Conservation (phyloP, 2,113 vertebrate species). For the Pardalotus punctatus region DNA sequence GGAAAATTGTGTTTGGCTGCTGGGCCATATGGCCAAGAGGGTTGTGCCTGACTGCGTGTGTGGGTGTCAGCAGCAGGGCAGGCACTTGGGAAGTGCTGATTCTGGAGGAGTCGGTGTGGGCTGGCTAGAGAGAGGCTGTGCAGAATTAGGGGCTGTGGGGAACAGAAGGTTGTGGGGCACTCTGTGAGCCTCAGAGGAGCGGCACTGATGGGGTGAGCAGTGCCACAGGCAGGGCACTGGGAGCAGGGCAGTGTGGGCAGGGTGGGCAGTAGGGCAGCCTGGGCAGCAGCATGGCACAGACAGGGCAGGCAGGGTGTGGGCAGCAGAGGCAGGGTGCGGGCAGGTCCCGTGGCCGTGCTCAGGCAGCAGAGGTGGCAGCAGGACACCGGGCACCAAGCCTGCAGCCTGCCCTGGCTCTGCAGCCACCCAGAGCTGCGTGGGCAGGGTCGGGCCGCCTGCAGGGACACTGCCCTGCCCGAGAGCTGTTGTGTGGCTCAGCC, state of each 20-base stretch:
- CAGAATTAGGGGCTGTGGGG: background rate
- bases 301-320: background rate
- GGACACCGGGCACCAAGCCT: background rate
- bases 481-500: background rate
- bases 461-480: background rate
- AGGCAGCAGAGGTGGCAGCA: background rate
- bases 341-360: background rate
- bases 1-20: background rate
- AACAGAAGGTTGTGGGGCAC: background rate
- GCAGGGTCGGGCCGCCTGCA: background rate
- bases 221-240: background rate
- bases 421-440: background rate
- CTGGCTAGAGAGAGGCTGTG: background rate
- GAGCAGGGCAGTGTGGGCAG: background rate
- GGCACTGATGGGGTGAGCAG: background rate
- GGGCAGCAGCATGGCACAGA: background rate
- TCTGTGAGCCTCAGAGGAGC: background rate
- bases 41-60: background rate
- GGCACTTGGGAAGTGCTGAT: background rate
- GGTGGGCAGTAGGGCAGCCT: background rate
- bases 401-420: fast-evolving
- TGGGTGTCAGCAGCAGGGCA: background rate
- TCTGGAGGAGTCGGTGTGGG: background rate
- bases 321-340: background rate
- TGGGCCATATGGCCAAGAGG: background rate